A percentile compares a stretch with the other conserved stretches of the same genome.
phyloP scores from a whole-genome alignment of 2,113 vertebrate species.

The Caretta caretta region DNA sequence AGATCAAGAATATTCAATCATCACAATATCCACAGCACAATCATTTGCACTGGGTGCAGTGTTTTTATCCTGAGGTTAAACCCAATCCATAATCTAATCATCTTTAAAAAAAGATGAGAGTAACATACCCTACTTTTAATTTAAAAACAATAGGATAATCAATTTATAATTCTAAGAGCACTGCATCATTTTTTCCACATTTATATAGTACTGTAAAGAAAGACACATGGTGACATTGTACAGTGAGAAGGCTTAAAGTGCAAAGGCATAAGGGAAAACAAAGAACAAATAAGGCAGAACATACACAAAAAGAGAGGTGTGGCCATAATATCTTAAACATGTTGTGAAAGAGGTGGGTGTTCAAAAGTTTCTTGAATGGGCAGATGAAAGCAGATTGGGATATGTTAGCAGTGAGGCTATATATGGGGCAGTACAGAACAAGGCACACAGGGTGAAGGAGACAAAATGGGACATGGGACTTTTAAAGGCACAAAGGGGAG shows the following conservation, averaged over 20 bases:
- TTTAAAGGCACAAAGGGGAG: neutral
- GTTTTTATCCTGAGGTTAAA: neutral
- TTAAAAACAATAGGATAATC: neutral
- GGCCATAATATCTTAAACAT: neutral
- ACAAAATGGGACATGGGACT: neutral
- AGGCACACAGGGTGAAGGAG: neutral
- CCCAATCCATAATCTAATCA: neutral
- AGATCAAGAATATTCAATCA: slow-evolving; percentile 7
- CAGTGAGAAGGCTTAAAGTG: neutral
- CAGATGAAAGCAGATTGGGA: neutral
- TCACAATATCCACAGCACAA: neutral
- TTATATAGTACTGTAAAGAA: neutral
- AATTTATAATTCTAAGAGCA: neutral
- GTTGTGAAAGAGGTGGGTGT: accelerated
- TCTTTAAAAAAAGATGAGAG: neutral
- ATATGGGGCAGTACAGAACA: neutral
- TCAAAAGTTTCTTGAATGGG: neutral
- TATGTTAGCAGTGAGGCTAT: neutral
- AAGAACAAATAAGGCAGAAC: neutral
- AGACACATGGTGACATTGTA: accelerated
- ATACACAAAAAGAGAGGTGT: neutral
- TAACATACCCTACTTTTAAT: neutral
- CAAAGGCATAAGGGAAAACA: neutral
- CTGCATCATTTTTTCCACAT: neutral
- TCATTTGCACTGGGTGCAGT: neutral